Conservation (phyloP, 2,888 invertebrate genomes). For the Melieria crassipennis region DNA sequence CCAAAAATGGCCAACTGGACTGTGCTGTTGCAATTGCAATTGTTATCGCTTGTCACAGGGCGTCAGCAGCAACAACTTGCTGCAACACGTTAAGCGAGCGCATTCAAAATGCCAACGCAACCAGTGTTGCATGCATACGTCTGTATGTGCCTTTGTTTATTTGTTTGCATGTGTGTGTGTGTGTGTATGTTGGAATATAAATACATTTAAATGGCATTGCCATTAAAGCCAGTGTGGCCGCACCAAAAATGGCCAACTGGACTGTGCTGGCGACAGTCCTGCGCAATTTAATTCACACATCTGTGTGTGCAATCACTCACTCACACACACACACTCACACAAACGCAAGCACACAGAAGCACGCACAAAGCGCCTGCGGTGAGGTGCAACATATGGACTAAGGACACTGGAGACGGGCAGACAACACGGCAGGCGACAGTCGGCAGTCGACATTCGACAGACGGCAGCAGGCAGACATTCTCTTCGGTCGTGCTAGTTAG, state of each 20-base stretch:
- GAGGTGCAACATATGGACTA: slow-evolving; percentile 31
- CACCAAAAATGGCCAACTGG: slow-evolving; percentile 46
- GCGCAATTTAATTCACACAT: slow-evolving; percentile 35
- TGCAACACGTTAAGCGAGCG: background rate
- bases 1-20: slow-evolving; percentile 46
- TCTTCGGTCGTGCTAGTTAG: no score
- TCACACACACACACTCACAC: background rate
- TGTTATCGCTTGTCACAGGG: slow-evolving; percentile 50
- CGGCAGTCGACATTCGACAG: background rate
- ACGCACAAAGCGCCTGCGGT: background rate
- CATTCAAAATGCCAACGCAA: background rate
- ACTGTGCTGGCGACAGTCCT: slow-evolving; percentile 28
- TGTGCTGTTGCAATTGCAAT: slow-evolving; percentile 43
- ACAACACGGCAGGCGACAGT: slow-evolving; percentile 8
- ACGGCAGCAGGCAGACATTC: slow-evolving; percentile 9
- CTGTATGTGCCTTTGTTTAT: slow-evolving; percentile 4
- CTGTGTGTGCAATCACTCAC: background rate
- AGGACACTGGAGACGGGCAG: slow-evolving; percentile 15
- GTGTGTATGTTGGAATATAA: slow-evolving; percentile 29
- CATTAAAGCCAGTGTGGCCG: slow-evolving; percentile 17
- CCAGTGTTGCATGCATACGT: background rate
- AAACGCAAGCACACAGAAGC: background rate
- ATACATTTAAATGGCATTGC: slow-evolving; percentile 46
- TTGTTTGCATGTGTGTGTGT: background rate
- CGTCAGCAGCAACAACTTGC: slow-evolving; percentile 12